phyloP scores from a whole-genome alignment of 1,140 invertebrate species.

The Zophobas atratus region DNA sequence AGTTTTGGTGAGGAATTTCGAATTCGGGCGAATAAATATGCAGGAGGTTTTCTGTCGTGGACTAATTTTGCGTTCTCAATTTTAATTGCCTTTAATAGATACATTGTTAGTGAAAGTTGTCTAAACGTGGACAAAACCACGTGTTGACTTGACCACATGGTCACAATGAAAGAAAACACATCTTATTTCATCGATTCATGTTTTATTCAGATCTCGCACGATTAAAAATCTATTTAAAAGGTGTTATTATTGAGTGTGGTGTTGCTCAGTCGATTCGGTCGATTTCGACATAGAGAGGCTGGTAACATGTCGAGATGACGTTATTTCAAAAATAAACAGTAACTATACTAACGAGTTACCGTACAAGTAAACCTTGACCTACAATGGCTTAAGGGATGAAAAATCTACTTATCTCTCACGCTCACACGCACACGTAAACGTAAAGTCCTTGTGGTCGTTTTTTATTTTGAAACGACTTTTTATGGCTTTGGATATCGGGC shows the following conservation, averaged over 20 bases:
- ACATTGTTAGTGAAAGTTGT: conserved; percentile 52
- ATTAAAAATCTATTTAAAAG: conserved; percentile 40
- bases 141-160: conserved; percentile 44
- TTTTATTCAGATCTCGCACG: conserved; percentile 38
- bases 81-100: conserved; percentile 50
- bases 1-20: conserved; percentile 9
- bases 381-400: conserved; percentile 43
- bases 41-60: conserved; percentile 41
- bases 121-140: conserved; percentile 43
- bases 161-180: conserved; percentile 44
- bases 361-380: conserved; percentile 45
- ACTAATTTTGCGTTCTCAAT: conserved; percentile 52
- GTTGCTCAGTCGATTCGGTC: conserved; percentile 30
- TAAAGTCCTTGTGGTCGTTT: conserved; percentile 25
- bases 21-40: conserved; percentile 44
- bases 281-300: conserved; percentile 33
- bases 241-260: conserved; percentile 35
- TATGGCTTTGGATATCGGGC: conserved; percentile 26
- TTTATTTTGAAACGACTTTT: conserved; percentile 37
- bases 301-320: conserved; percentile 24
- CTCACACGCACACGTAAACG: conserved; percentile 2
- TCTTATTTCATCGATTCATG: conserved; percentile 44
- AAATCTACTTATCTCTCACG: conserved; percentile 34
- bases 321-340: conserved; percentile 30
- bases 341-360: conserved; percentile 4